These are phyloP conservation scores for Apamea crenata DNA, from an alignment of 2,888 invertebrate genomes.

Conservation along the genomic window DNA sequence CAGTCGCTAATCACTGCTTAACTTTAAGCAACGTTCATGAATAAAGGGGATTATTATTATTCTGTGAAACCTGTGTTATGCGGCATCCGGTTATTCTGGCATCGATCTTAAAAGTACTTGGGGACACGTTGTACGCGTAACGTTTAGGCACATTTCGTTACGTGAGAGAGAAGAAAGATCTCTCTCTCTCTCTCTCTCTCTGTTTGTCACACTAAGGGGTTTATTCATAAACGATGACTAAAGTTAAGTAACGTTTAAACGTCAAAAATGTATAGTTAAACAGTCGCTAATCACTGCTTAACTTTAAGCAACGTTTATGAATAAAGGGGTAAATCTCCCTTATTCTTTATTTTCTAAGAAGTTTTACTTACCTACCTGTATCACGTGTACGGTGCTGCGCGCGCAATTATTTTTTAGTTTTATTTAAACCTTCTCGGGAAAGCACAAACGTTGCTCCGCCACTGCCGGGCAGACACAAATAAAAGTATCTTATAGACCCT, in stretches of 20 bases:
- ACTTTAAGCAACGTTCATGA: no score
- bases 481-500: conserved; percentile 16
- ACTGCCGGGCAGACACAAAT: conserved; percentile 20
- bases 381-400: neutral
- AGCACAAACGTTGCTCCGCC: neutral
- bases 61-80: neutral
- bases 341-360: neutral
- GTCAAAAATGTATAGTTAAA: no score
- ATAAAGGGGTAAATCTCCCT: no score
- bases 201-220: no score
- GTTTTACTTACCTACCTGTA: neutral
- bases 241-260: no score
- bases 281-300: no score
- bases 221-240: no score
- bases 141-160: neutral
- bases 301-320: no score
- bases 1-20: no score
- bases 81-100: neutral
- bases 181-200: neutral
- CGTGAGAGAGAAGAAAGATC: neutral
- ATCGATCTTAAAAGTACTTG: neutral
- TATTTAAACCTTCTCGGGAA: neutral
- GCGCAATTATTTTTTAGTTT: neutral
- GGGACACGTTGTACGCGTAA: neutral
- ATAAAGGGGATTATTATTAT: no score